Evolutionary conservation across 2,888 invertebrate species (phyloP), one percentile per base, ranked within the genome.

Genomic region (Drosophila incognita): DNA sequence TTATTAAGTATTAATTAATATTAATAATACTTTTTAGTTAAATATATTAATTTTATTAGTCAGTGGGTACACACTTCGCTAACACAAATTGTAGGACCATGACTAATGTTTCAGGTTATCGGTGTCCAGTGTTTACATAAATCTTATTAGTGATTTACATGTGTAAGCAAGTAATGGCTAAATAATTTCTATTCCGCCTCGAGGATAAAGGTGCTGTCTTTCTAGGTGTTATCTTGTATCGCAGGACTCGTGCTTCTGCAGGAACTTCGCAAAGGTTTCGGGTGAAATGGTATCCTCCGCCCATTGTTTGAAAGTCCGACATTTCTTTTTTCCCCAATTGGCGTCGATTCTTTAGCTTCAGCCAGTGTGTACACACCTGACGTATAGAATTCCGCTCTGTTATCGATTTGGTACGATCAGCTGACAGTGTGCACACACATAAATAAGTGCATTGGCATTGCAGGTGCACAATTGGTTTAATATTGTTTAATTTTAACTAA

Each of bases 161-260:
- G 6, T 24, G 15, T 48, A 27, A 53, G 15, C 2, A 35, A 21
- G 15, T 1, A 8, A 53, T 10, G 40, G 40, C 42, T 29, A 21
- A 21, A 5, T 18, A n/a, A 15, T 29, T 56, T 38, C 8, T 21
- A 18, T 36, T 13, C 13, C 29, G 21, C 64, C 21, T 56, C 54
- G 2, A 79, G 52, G 27, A 76, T 76, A 10, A 51, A 31, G 10
- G 29, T 40, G 42, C 73, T 33, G 10, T 33, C 11, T 4, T 33
- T 11, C 33, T 33, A 4, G 33, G 33, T 0, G 69, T 79, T 2
- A 31, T 49, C n/a, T 64, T 53, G 18, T 76, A 69, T 6, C 66
- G 54, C 18, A 73, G 7, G 7, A 62, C 46, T 79, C 79, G 18
- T 76, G 58, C 2, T 40, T 3, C 1, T 66, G 71, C 31, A 79